These are phyloP conservation scores for Hystrix brachyura DNA, from an alignment of 2,113 vertebrate genomes.

Conservation along the genomic window DNA sequence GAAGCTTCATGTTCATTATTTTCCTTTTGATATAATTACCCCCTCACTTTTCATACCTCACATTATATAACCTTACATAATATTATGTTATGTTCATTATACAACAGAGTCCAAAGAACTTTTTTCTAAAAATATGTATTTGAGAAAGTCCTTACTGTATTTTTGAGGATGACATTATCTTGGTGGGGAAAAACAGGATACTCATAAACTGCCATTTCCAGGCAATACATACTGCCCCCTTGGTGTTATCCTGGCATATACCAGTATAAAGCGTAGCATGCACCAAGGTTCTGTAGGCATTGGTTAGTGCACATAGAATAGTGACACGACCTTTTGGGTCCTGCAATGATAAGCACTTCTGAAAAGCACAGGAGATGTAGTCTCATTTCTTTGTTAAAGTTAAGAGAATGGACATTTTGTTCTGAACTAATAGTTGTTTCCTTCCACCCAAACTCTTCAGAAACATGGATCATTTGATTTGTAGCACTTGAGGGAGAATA, in stretches of 20 bases:
- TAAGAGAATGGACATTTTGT: not conserved
- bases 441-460: not conserved
- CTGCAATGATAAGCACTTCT: not conserved
- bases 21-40: not conserved
- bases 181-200: not conserved
- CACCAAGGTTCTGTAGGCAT: not conserved
- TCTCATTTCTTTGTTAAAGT: not conserved
- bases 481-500: not conserved
- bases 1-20: not conserved
- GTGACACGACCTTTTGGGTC: not conserved
- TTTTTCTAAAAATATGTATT: not conserved
- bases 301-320: not conserved
- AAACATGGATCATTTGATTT: slow-evolving; percentile 32
- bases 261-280: not conserved
- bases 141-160: not conserved
- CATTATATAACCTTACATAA: no score
- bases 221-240: not conserved
- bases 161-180: not conserved
- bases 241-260: not conserved
- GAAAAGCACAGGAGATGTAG: not conserved
- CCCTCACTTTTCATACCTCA: not conserved
- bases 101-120: not conserved
- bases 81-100: not conserved
- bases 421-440: not conserved
- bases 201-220: not conserved